A percentile compares a stretch with the other conserved stretches of the same genome.
Evolutionary conservation across 2,888 invertebrate species (phyloP).

Genomic region (Acronicta psi): DNA sequence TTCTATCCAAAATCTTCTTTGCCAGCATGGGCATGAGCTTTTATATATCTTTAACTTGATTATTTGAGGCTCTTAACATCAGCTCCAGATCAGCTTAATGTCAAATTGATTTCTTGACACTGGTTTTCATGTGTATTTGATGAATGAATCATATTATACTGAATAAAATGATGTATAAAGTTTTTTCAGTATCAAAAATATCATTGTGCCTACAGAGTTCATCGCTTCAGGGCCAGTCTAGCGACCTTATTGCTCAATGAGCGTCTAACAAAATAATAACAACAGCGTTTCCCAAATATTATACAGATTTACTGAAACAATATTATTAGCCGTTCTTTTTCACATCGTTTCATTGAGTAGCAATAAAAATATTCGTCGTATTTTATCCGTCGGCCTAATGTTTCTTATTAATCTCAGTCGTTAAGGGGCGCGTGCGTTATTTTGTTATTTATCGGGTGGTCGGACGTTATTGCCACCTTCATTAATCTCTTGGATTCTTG

Average conservation of each 20-base stretch:
- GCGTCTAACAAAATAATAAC: neutral
- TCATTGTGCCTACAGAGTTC: no score
- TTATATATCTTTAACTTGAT: no score
- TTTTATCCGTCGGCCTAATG: slow-evolving; percentile 67
- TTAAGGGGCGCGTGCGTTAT: slow-evolving; percentile 80
- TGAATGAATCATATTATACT: no score
- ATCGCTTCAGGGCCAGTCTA: no score
- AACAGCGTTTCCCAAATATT: neutral
- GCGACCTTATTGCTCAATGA: no score
- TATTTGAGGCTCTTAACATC: no score
- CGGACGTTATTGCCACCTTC: slow-evolving; percentile 83
- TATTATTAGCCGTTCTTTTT: slow-evolving; percentile 29
- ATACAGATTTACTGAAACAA: slow-evolving; percentile 1
- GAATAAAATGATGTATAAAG: no score
- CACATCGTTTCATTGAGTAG: slow-evolving; percentile 36
- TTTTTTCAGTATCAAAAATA: no score
- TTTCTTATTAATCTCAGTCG: slow-evolving; percentile 79
- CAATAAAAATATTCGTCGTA: slow-evolving; percentile 57
- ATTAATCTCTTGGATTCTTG: slow-evolving; percentile 86
- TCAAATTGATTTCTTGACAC: no score
- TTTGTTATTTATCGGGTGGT: slow-evolving; percentile 85
- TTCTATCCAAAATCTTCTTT: neutral
- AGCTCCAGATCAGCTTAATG: no score
- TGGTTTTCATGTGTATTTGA: no score
- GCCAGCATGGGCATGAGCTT: no score